Evolutionary conservation across 2,888 invertebrate genomes (phyloP), one percentile per base, ranked within the genome.

Genomic region (Polyommatus icarus): DNA sequence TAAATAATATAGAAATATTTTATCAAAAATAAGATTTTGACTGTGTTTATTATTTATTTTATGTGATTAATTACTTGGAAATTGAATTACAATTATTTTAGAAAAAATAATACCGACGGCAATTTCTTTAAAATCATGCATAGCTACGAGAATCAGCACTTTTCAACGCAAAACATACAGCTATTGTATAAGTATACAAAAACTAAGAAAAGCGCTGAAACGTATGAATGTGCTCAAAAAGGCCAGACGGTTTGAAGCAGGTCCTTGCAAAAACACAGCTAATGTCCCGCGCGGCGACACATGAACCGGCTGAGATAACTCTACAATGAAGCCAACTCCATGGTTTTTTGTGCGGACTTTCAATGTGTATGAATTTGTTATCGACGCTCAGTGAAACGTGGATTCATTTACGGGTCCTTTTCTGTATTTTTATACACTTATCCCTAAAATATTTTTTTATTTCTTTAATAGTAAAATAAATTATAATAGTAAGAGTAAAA

Each of bases 271-370:
- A 75, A 75, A 50, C 75, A 75, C 54, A 5, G 50, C 50, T 75
- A 75, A 75, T 75, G 54, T 75, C 50, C 20, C 24, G 50, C 24
- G 75, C 54, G 75, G 54, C 18, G 75, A 75, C 75, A 75, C 29
- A 75, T 75, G 75, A 50, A 40, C 46, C 46, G 73, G 29, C 75
- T 50, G 75, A 75, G 75, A 75, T 75, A 75, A 54, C 75, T 54
- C 8, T 29, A 75, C 75, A 75, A 75, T 75, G 75, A 50, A 75
- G 73, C 50, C 46, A 73, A 12, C 20, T 54, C 3, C 29, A 54
- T 54, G 50, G 73, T 73, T 75, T 50, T 73, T 75, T 75, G 54
- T 32, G 29, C 15, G 50, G 50, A 4, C 10, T n/a, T 18, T 50
- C 29, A 54, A 54, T 50, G 5, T 50, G 50, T 54, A 75, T 54